phyloP scores from a whole-genome alignment of 2,888 invertebrate species.

The Anagyrus pseudococci region DNA sequence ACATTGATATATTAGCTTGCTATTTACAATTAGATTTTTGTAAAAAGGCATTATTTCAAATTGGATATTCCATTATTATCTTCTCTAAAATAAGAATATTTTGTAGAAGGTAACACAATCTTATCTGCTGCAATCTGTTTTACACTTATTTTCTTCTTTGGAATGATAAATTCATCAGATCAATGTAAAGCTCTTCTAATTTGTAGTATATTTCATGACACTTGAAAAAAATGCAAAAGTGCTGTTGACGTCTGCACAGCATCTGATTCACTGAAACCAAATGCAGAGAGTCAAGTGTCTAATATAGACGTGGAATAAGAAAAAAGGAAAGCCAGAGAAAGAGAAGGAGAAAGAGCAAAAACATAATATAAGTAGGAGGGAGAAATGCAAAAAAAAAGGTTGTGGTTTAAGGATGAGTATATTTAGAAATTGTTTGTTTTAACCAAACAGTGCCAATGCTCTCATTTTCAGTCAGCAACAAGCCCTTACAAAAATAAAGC shows the following conservation, averaged over 20 bases:
- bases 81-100: neutral
- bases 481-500: neutral
- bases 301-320: neutral
- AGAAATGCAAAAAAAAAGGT: neutral
- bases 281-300: constrained; percentile 3
- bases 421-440: constrained; percentile 4
- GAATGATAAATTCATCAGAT: constrained; percentile 12
- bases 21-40: constrained; percentile 22
- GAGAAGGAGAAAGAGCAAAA: neutral
- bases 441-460: neutral
- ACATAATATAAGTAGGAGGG: neutral
- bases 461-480: neutral
- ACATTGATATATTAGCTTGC: constrained; percentile 8
- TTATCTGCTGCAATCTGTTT: constrained; percentile 20
- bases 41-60: constrained; percentile 9
- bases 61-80: neutral
- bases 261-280: constrained; percentile 21
- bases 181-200: constrained; percentile 12
- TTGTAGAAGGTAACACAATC: constrained; percentile 8
- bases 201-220: constrained; percentile 4
- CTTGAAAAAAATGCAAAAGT: constrained; percentile 5
- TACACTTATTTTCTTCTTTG: constrained; percentile 15
- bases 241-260: constrained; percentile 4
- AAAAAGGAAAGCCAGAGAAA: neutral
- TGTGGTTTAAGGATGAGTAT: neutral